Conservation (phyloP, 1,140 invertebrate species). For the Mylabris phalerata region DNA sequence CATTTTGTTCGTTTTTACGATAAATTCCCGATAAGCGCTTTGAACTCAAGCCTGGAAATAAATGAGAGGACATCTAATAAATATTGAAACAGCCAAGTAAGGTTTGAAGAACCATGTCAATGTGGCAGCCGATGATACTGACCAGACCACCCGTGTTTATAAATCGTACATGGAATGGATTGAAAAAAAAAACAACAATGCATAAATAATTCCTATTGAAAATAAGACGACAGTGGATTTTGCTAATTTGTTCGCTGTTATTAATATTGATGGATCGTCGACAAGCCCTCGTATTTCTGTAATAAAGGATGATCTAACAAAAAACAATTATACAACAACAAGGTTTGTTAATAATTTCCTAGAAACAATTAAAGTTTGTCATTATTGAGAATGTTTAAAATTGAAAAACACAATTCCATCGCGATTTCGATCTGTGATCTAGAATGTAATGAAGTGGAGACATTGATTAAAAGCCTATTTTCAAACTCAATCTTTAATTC, state of each 20-base stretch:
- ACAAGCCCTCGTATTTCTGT: no score
- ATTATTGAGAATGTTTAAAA: no score
- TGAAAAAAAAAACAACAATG: slow-evolving; percentile 3
- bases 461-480: slow-evolving; percentile 41
- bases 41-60: slow-evolving; percentile 19
- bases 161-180: slow-evolving; percentile 4
- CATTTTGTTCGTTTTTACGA: slow-evolving; percentile 20
- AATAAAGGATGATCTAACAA: no score
- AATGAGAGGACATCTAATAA: slow-evolving; percentile 28
- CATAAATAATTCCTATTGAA: slow-evolving; percentile 10
- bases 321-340: no score
- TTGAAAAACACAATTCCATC: no score
- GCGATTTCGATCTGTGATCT: slow-evolving; percentile 30
- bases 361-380: no score
- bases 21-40: slow-evolving; percentile 18
- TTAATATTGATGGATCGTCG: no score
- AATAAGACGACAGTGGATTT: no score
- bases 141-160: slow-evolving; percentile 23
- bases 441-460: slow-evolving; percentile 39
- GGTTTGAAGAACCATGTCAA: slow-evolving; percentile 29
- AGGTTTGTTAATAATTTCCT: no score
- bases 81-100: slow-evolving; percentile 28
- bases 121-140: slow-evolving; percentile 18
- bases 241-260: no score
- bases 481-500: slow-evolving; percentile 41